Conservation (phyloP, 2,888 invertebrate species). For the Dendrolimus pini region DNA sequence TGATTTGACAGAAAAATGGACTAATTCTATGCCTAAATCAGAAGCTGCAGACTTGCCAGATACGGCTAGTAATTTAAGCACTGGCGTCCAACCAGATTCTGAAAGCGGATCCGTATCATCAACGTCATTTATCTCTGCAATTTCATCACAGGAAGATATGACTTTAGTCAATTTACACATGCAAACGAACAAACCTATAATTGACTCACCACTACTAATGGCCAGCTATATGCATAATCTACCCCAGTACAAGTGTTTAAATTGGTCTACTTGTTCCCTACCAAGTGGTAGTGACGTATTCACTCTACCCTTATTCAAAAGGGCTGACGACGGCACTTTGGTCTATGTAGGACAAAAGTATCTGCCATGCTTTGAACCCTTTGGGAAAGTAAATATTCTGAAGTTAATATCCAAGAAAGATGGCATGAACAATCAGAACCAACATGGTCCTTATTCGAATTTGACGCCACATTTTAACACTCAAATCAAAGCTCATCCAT, state of each 20-base stretch:
- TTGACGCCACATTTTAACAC: conserved; percentile 63
- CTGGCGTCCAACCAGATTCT: conserved; percentile 78
- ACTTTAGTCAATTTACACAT: conserved; percentile 95
- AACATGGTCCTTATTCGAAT: conserved; percentile 59
- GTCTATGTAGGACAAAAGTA: conserved; percentile 82
- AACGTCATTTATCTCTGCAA: conserved; percentile 91
- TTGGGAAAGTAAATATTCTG: conserved; percentile 51
- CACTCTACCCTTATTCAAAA: conserved; percentile 87
- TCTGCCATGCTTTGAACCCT: conserved; percentile 54
- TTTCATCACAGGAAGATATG: conserved; percentile 95
- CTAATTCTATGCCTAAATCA: conserved; percentile 49
- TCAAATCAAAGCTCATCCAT: conserved; percentile 67
- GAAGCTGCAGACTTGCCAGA: conserved; percentile 52
- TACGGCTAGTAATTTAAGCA: conserved; percentile 57
- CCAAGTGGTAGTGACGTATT: conserved; percentile 85
- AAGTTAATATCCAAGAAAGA: conserved; percentile 68
- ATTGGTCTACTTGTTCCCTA: conserved; percentile 86
- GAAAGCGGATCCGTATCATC: conserved; percentile 89
- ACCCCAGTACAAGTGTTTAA: conserved; percentile 86
- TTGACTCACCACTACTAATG: conserved; percentile 95
- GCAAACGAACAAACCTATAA: conserved; percentile 94
- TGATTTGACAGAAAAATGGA: conserved; percentile 60
- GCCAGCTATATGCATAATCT: conserved; percentile 95
- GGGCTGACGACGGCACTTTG: conserved; percentile 84
- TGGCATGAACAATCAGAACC: conserved; percentile 48